Percentiles rank a stretch among this genome's conserved stretches.
These are phyloP conservation scores for Alsophila aescularia DNA, from an alignment of 2,888 invertebrate species.

Conservation along the genomic window DNA sequence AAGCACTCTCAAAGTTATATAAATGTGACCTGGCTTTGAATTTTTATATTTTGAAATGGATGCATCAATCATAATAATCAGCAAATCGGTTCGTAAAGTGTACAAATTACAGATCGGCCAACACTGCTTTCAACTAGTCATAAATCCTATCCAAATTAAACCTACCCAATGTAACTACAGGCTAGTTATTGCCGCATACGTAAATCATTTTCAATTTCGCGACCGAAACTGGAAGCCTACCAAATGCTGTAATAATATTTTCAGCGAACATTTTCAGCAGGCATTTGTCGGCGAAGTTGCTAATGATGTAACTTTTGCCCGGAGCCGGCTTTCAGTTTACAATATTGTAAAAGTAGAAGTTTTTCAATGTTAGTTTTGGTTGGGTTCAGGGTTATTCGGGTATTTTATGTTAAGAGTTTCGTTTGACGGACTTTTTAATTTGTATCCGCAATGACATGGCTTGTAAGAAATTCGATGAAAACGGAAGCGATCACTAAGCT, in stretches of 20 bases:
- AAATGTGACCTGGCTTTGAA: no score
- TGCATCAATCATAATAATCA: no score
- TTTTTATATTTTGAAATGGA: no score
- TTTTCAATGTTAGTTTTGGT: conserved; percentile 14
- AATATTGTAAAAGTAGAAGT: conserved; percentile 1
- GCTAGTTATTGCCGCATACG: background rate
- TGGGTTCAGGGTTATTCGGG: background rate
- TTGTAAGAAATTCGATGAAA: no score
- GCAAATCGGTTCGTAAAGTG: no score
- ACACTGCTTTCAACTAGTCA: no score
- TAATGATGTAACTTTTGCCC: conserved; percentile 26
- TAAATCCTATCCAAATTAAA: no score
- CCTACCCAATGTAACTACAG: no score
- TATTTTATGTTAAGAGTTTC: background rate
- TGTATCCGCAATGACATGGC: background rate
- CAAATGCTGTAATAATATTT: conserved; percentile 6
- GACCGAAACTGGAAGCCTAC: background rate
- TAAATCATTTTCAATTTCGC: background rate
- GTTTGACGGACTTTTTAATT: background rate
- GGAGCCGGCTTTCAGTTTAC: conserved; percentile 7
- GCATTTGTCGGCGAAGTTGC: conserved; percentile 17
- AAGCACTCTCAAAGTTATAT: no score
- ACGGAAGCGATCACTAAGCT: no score
- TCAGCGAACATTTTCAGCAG: conserved; percentile 15
- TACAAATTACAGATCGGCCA: no score